Conservation (phyloP, 2,113 vertebrate genomes). For the Cyanoramphus novaezelandiae region DNA sequence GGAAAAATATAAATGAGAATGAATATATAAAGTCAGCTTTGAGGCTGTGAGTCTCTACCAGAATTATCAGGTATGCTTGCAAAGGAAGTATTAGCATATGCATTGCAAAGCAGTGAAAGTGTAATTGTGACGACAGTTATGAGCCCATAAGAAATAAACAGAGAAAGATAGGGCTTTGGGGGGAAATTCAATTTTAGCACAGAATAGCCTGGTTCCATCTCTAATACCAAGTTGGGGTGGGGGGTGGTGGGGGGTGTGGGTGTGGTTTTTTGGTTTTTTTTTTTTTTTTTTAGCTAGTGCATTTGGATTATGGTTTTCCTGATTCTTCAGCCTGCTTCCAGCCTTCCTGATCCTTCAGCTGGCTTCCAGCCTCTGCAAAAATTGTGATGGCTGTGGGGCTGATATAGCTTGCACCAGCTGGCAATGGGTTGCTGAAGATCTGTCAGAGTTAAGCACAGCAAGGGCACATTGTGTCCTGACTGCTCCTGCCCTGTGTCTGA, state of each 20-base stretch:
- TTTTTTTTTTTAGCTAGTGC: not conserved
- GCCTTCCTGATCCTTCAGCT: not conserved
- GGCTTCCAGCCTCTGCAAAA: not conserved
- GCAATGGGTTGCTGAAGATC: not conserved
- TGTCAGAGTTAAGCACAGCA: not conserved
- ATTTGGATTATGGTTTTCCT: conserved; percentile 24
- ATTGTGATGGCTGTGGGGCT: not conserved
- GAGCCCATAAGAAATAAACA: conserved; percentile 20
- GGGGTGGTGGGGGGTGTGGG: too few species aligned
- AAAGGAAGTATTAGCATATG: conserved; percentile 39
- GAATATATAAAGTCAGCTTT: conserved; percentile 29
- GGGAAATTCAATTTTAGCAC: conserved; percentile 42
- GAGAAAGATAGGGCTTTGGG: conserved; percentile 30
- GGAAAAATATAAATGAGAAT: conserved; percentile 38
- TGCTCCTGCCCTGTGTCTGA: not conserved
- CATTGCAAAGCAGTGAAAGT: not conserved
- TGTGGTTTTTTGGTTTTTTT: too few species aligned
- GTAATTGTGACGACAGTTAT: conserved; percentile 40
- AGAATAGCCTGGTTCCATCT: conserved; percentile 13
- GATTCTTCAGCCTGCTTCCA: not conserved
- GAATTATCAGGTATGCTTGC: conserved; percentile 42
- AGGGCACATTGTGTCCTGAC: not conserved
- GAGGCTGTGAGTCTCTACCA: not conserved
- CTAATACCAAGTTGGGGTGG: not conserved
- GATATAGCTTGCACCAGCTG: conserved; percentile 26